These are phyloP conservation scores for Sitta carolinensis DNA, from an alignment of 2,797 vertebrate species.

Conservation along the genomic window DNA sequence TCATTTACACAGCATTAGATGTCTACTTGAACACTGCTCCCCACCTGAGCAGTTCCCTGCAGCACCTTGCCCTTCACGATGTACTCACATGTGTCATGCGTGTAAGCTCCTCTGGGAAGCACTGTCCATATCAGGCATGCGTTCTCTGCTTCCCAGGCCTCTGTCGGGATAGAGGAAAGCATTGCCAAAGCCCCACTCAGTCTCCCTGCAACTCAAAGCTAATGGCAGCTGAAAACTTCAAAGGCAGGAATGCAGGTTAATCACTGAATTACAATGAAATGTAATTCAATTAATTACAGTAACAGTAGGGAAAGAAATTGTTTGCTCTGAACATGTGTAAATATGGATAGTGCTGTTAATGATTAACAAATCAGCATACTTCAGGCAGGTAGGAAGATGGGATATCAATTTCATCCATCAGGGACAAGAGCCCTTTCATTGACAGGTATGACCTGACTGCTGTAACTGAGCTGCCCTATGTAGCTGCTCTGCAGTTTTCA, in stretches of 20 bases:
- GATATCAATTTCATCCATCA: constrained; percentile 15
- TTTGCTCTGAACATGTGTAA: not conserved
- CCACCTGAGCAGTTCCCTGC: not conserved
- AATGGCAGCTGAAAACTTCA: not conserved
- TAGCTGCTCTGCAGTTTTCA: not conserved
- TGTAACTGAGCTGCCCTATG: not conserved
- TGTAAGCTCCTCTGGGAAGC: not conserved
- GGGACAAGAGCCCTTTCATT: not conserved
- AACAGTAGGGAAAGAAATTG: constrained; percentile 1
- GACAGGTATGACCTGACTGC: constrained; percentile 23
- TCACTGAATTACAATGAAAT: constrained; percentile 8
- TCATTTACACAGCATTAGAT: not conserved
- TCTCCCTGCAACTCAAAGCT: not conserved
- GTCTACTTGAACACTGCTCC: not conserved
- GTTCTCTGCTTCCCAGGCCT: not conserved
- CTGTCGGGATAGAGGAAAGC: not conserved
- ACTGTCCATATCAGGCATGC: not conserved
- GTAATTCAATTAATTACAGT: constrained; percentile 42
- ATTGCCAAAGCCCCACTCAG: not conserved
- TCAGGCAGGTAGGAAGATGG: not conserved
- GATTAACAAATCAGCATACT: not conserved
- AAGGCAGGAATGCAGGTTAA: constrained; percentile 16
- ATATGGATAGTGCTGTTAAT: not conserved
- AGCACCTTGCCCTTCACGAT: not conserved
- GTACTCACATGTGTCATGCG: not conserved